Conservation (phyloP, 2,797 vertebrate species). For the Halcyon chelicuti region DNA sequence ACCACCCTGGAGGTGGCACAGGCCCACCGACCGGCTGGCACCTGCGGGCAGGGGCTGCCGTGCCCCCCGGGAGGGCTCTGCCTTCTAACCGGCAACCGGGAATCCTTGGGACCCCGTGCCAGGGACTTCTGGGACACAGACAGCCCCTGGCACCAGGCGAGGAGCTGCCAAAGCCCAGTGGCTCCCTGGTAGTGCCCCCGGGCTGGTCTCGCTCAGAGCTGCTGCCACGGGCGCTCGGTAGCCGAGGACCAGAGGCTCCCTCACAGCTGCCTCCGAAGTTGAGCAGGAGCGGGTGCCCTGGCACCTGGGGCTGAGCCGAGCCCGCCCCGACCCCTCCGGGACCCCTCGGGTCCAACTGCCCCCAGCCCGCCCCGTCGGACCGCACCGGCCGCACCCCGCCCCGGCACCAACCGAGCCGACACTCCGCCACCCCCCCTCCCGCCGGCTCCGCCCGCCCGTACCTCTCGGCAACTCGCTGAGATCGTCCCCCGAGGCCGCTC, state of each 20-base stretch:
- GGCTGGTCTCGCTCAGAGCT: not conserved
- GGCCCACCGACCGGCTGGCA: too few species aligned
- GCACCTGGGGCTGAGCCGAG: not conserved
- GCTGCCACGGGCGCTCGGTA: not conserved
- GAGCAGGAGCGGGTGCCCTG: not conserved
- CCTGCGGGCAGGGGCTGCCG: not conserved
- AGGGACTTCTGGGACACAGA: not conserved
- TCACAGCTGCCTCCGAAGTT: not conserved
- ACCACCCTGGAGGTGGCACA: not conserved
- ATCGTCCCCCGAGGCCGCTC: conserved; percentile 49
- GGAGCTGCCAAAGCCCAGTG: not conserved
- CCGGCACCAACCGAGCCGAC: not conserved
- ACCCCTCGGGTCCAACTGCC: fast-evolving
- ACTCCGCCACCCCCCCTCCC: too few species aligned
- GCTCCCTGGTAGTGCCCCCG: not conserved
- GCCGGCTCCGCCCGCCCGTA: not conserved
- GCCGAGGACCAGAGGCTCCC: too few species aligned
- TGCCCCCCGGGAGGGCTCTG: not conserved
- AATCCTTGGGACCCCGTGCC: not conserved
- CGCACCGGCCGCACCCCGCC: not conserved
- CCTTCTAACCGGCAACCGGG: not conserved
- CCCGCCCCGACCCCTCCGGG: not conserved
- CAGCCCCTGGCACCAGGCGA: not conserved
- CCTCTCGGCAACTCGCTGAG: conserved; percentile 73
- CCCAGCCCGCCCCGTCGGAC: too few species aligned